phyloP scores from a whole-genome alignment of 2,888 invertebrate species.

The Hyposoter dolosus region DNA sequence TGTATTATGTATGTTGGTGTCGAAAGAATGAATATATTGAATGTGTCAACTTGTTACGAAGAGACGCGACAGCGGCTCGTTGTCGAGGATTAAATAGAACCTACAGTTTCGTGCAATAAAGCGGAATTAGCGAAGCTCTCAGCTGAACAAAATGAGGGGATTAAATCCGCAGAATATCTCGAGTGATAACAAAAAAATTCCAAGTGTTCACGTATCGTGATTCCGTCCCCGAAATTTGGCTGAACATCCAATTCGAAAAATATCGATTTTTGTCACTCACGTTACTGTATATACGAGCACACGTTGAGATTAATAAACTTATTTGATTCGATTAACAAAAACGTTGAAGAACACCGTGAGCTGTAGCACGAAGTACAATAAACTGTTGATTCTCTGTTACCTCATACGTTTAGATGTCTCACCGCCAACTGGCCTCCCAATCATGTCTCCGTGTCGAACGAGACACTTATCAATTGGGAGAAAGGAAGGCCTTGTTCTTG shows the following conservation, averaged over 20 bases:
- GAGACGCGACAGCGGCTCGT: background rate
- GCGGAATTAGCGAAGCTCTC: background rate
- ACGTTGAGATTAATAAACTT: background rate
- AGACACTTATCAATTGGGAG: constrained; percentile 14
- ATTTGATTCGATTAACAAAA: background rate
- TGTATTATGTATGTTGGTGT: too few species aligned
- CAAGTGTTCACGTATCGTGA: background rate
- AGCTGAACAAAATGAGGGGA: background rate
- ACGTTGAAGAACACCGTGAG: background rate
- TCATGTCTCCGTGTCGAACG: background rate
- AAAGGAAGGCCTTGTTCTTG: constrained; percentile 1
- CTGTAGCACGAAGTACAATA: background rate
- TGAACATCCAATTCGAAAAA: background rate
- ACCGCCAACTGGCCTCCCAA: constrained; percentile 25
- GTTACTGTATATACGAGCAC: background rate
- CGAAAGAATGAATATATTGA: background rate
- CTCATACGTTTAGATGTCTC: constrained; percentile 11
- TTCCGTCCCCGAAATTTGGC: background rate
- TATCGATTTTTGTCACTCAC: background rate
- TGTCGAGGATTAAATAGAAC: background rate
- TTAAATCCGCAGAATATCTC: background rate
- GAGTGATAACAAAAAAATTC: background rate
- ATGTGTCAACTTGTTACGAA: background rate
- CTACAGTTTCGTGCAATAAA: background rate
- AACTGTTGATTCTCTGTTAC: background rate